Conservation (phyloP, 2,888 invertebrate genomes). For the Zhengitettix transpicula region DNA sequence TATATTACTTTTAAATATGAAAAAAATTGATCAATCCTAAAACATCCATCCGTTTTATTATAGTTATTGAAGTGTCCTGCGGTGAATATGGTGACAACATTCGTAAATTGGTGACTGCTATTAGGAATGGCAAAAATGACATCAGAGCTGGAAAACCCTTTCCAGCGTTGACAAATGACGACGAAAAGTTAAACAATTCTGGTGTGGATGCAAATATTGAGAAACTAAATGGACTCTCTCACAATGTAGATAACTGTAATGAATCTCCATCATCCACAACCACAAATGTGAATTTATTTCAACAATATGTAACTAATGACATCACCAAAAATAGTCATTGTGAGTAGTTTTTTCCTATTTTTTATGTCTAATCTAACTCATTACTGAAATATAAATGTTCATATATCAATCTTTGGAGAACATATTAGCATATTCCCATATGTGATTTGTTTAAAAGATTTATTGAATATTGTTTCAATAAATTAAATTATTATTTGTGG, state of each 20-base stretch:
- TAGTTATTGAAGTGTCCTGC: slow-evolving; percentile 76
- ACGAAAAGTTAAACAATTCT: slow-evolving; percentile 6
- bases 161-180: slow-evolving; percentile 35
- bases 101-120: slow-evolving; percentile 64
- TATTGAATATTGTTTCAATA: no score
- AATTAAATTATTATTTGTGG: no score
- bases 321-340: slow-evolving; percentile 38
- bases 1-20: no score
- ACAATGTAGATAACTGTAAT: neutral
- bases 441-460: no score
- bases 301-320: slow-evolving; percentile 44
- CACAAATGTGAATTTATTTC: slow-evolving; percentile 25
- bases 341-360: slow-evolving; percentile 16
- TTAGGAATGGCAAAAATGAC: slow-evolving; percentile 68
- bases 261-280: neutral
- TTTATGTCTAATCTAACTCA: no score
- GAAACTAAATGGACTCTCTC: neutral
- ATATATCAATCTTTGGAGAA: no score
- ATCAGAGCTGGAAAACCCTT: slow-evolving; percentile 57
- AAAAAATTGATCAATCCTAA: no score
- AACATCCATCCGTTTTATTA: no score
- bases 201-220: neutral
- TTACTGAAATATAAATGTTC: no score
- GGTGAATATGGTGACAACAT: slow-evolving; percentile 91
- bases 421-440: no score